Conservation (phyloP, 2,888 invertebrate species). For the Tetragonula carbonaria region DNA sequence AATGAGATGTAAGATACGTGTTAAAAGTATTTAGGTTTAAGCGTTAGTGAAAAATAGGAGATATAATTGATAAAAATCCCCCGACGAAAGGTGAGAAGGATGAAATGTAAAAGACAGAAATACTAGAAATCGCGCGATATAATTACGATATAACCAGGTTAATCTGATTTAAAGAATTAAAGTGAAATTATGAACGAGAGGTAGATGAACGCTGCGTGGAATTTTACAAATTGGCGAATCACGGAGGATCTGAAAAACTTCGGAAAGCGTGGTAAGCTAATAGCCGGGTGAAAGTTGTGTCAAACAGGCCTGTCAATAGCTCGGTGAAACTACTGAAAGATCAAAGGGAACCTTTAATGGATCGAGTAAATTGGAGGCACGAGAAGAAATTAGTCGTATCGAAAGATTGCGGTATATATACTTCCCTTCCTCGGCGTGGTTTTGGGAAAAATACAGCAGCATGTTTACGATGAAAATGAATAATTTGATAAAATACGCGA, state of each 20-base stretch:
- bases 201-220: not conserved
- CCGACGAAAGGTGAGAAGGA: too few relatives aligned
- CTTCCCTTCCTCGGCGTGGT: not conserved
- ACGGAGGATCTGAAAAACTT: not conserved
- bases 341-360: conserved; percentile 10
- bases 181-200: not conserved
- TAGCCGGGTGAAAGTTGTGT: not conserved
- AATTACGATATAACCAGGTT: too few relatives aligned
- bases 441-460: not conserved
- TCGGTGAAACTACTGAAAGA: not conserved
- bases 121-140: too few relatives aligned
- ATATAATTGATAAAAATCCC: too few relatives aligned
- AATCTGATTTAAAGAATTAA: not conserved
- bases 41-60: too few relatives aligned
- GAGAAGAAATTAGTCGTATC: not conserved
- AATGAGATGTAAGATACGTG: not conserved
- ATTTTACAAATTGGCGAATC: not conserved
- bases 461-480: not conserved
- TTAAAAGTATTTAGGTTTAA: too few relatives aligned
- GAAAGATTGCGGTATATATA: not conserved
- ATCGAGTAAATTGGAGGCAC: not conserved
- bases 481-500: not conserved
- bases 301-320: not conserved
- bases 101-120: not conserved
- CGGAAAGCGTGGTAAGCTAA: not conserved